A percentile compares a stretch with the other conserved stretches of the same genome.
Evolutionary conservation across 2,888 invertebrate species (phyloP).

Genomic region (Fabriciana adippe): DNA sequence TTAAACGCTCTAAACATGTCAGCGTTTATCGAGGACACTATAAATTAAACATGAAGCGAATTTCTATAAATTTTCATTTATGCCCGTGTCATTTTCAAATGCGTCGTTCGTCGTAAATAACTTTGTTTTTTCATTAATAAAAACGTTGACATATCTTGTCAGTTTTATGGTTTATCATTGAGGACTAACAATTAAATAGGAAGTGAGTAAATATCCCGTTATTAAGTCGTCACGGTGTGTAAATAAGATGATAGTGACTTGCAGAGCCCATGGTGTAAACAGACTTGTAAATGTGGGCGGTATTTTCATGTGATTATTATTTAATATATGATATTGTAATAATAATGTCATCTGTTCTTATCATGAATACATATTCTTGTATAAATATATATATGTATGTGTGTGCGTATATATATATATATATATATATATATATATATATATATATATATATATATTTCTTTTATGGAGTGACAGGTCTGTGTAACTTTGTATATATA

Average conservation of each 20-base stretch:
- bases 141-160: constrained; percentile 26
- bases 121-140: constrained; percentile 19
- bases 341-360: constrained; percentile 16
- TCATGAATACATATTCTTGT: constrained; percentile 15
- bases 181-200: constrained; percentile 18
- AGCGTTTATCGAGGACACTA: constrained; percentile 39
- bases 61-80: constrained; percentile 51
- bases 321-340: constrained; percentile 11
- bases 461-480: too few relatives aligned
- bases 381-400: too few relatives aligned
- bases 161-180: constrained; percentile 20
- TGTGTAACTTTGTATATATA: too few relatives aligned
- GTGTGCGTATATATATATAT: too few relatives aligned
- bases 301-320: constrained; percentile 4
- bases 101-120: constrained; percentile 14
- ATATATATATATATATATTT: too few relatives aligned
- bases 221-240: constrained; percentile 28
- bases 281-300: constrained; percentile 7
- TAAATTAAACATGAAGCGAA: constrained; percentile 49
- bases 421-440: too few relatives aligned
- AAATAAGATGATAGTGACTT: constrained; percentile 21
- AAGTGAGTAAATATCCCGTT: constrained; percentile 35
- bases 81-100: constrained; percentile 38
- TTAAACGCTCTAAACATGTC: constrained; percentile 41
- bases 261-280: neutral